Percentiles rank a stretch among this genome's conserved stretches.
Conservation (phyloP, 2,888 invertebrate species). For the Chloroclysta siterata region DNA sequence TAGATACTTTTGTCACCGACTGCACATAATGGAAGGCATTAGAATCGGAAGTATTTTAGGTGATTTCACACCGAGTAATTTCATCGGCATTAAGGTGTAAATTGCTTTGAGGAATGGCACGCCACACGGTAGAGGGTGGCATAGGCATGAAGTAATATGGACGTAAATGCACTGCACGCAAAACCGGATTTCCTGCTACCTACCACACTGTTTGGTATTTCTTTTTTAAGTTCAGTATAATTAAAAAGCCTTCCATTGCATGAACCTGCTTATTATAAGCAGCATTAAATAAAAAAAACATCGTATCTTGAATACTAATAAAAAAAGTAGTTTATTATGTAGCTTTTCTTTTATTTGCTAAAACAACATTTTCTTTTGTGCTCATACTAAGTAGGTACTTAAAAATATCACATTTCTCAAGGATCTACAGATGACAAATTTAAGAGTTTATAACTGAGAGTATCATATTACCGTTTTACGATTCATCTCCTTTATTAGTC, state of each 20-base stretch:
- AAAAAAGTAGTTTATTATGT: too few relatives aligned
- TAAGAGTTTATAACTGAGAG: constrained; percentile 9
- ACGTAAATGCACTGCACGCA: constrained; percentile 6
- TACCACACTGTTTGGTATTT: background rate
- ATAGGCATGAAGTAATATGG: constrained; percentile 1
- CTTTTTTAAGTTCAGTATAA: background rate
- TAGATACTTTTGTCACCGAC: background rate
- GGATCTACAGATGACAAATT: constrained; percentile 14
- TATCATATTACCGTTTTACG: constrained; percentile 15
- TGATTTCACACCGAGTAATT: constrained; percentile 19
- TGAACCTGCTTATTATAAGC: too few relatives aligned
- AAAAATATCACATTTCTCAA: background rate
- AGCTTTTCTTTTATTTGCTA: too few relatives aligned
- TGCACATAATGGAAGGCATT: constrained; percentile 2
- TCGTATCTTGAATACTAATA: too few relatives aligned
- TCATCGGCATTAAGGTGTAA: constrained; percentile 13
- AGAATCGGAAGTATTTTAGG: constrained; percentile 16
- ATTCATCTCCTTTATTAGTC: constrained; percentile 9
- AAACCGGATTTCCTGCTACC: constrained; percentile 1
- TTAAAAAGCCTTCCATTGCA: background rate
- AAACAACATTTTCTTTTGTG: background rate
- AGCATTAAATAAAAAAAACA: too few relatives aligned
- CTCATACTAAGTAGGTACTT: background rate
- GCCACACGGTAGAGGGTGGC: constrained; percentile 3
- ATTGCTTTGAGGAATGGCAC: constrained; percentile 11